Percentiles rank a stretch among this genome's conserved stretches.
These are phyloP conservation scores for Ostrea denselamellosa DNA, from an alignment of 1,140 invertebrate species.

Conservation along the genomic window DNA sequence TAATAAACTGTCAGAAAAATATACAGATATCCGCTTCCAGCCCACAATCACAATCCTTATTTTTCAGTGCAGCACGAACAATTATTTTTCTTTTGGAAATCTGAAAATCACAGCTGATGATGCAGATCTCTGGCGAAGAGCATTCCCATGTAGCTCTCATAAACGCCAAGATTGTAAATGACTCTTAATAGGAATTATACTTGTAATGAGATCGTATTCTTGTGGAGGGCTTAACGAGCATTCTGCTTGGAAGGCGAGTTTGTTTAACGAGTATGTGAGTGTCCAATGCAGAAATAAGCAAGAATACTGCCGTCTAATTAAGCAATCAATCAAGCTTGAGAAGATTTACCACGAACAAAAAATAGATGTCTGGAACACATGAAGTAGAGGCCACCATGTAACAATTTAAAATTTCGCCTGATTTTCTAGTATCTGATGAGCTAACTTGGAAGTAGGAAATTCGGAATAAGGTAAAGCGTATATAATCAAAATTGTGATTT, in stretches of 20 bases:
- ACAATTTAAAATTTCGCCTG: too few species aligned
- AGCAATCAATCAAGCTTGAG: too few species aligned
- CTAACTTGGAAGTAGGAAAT: too few species aligned
- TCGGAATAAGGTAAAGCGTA: too few species aligned
- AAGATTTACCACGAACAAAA: too few species aligned
- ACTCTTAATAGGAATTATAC: slow-evolving; percentile 15
- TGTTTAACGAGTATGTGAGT: neutral
- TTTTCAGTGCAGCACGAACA: neutral
- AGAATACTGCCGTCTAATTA: neutral
- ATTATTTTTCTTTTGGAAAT: neutral
- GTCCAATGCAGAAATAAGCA: neutral
- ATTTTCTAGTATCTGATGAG: too few species aligned
- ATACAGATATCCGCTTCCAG: neutral
- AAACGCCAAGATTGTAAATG: neutral
- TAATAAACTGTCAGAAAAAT: neutral
- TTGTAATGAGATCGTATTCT: neutral
- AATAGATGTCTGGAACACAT: too few species aligned
- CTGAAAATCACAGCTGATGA: neutral
- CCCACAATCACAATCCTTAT: neutral
- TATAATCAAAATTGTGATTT: too few species aligned
- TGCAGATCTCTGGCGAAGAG: neutral
- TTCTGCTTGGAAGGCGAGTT: neutral
- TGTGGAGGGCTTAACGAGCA: neutral
- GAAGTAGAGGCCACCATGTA: too few species aligned
- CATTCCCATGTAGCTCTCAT: neutral